phyloP scores from a whole-genome alignment of 2,888 invertebrate genomes.

The Hyles lineata region DNA sequence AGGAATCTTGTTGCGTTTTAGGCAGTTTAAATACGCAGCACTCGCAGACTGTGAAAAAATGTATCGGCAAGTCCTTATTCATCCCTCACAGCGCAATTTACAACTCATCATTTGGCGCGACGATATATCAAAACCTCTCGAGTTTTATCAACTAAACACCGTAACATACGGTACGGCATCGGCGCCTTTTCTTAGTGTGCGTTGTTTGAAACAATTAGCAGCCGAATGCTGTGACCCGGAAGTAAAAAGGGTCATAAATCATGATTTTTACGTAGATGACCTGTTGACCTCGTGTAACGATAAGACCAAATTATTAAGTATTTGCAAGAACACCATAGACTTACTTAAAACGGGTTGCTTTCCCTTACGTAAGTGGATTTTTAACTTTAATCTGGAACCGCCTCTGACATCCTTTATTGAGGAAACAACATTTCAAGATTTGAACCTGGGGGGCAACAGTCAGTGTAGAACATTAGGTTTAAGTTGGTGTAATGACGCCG shows the following conservation, averaged over 20 bases:
- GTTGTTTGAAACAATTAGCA: conserved; percentile 36
- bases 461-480: too few relatives aligned
- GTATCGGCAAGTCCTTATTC: neutral
- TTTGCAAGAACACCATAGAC: neutral
- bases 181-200: conserved; percentile 10
- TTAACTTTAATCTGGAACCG: neutral
- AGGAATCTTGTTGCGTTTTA: conserved; percentile 31
- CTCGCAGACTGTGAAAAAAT: conserved; percentile 25
- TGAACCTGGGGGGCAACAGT: neutral
- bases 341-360: neutral
- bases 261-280: conserved; percentile 47
- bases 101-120: conserved; percentile 23
- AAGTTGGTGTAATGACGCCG: neutral
- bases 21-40: conserved; percentile 29
- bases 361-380: neutral
- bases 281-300: conserved; percentile 30
- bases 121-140: neutral
- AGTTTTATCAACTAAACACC: neutral
- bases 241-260: conserved; percentile 36
- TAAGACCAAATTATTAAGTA: neutral
- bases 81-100: neutral
- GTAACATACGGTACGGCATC: conserved; percentile 23
- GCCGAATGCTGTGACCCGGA: conserved; percentile 36
- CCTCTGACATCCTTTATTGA: too few relatives aligned
- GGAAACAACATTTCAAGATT: too few relatives aligned